Evolutionary conservation across 2,888 invertebrate genomes (phyloP), one percentile per base, ranked within the genome.

Genomic region (Frankliniella fusca): DNA sequence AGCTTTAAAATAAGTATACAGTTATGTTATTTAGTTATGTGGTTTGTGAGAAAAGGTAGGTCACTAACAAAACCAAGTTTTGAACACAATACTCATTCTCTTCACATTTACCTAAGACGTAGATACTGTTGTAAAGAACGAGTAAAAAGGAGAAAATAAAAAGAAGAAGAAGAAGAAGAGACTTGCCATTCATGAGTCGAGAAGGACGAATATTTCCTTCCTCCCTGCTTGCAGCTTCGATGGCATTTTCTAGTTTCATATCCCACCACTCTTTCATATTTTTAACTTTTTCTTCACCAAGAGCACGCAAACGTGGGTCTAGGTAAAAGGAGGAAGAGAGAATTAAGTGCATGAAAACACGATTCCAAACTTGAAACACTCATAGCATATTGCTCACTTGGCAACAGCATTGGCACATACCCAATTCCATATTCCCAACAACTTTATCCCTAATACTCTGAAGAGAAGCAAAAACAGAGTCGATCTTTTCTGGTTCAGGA

Each of bases 401-500:
- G 49, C 8, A 48, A 27, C 70, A 81, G 27, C 28, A 27, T 48
- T 82, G 80, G 48, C 27, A 12, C 88, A 90, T 87, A 95, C 95
- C 95, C 84, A 95, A 92, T 87, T 94, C 93, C 83, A 96, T 90
- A 85, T 94, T 93, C 83, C 92, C 92, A n/a, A 70, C 70, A 23
- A 96, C 89, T 86, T 90, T 92, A 84, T 94, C 92, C 84, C 93
- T 93, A 18, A 95, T 90, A 76, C 92, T 90, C 65, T 94, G 90
- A 48, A 97, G 89, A 9, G 93, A 92, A 20, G 91, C 92, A 70
- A 95, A 92, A 88, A 95, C 93, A 80, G 92, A 89, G 86, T 93
- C 92, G 91, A 96, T 93, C 85, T 94, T 93, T 76, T 97, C 94
- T 84, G 93, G 92, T 86, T 94, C 93, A 0, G 98, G 98, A 27